Evolutionary conservation across 2,888 invertebrate species (phyloP).

Genomic region (Acronicta aceris): DNA sequence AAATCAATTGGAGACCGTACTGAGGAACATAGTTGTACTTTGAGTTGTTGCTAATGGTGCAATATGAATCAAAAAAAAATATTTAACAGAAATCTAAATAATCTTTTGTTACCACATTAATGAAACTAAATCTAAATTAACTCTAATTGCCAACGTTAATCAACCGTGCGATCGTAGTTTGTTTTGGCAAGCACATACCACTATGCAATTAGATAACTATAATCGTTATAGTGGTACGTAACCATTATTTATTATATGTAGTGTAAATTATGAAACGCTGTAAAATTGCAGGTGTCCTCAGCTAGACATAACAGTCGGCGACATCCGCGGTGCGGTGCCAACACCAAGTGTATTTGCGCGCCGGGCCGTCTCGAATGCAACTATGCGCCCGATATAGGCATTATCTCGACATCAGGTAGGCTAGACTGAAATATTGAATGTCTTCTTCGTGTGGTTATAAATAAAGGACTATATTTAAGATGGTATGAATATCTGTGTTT

Average conservation of each 20-base stretch:
- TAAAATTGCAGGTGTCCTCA: conserved; percentile 56
- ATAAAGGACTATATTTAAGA: conserved; percentile 17
- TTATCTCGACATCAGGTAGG: conserved; percentile 50
- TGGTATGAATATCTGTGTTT: conserved; percentile 2
- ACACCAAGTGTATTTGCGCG: conserved; percentile 65
- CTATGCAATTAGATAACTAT: conserved; percentile 42
- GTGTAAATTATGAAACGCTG: conserved; percentile 18
- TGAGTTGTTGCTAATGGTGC: too few relatives aligned
- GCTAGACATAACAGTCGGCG: conserved; percentile 56
- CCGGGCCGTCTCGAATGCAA: conserved; percentile 71
- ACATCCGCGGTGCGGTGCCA: conserved; percentile 66
- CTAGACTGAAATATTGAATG: conserved; percentile 41
- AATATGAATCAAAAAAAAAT: too few relatives aligned
- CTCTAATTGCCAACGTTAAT: conserved; percentile 28
- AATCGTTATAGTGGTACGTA: conserved; percentile 33
- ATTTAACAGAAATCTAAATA: too few relatives aligned
- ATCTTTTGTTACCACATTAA: too few relatives aligned
- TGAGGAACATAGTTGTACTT: too few relatives aligned
- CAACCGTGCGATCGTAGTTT: conserved; percentile 29
- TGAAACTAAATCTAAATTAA: conserved; percentile 17
- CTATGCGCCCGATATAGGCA: conserved; percentile 60
- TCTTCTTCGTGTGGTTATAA: conserved; percentile 15
- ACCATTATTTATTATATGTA: conserved; percentile 36
- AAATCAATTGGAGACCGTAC: too few relatives aligned
- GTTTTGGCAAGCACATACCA: conserved; percentile 34